phyloP scores from a whole-genome alignment of 2,113 vertebrate species.

The Megaceryle torquata region DNA sequence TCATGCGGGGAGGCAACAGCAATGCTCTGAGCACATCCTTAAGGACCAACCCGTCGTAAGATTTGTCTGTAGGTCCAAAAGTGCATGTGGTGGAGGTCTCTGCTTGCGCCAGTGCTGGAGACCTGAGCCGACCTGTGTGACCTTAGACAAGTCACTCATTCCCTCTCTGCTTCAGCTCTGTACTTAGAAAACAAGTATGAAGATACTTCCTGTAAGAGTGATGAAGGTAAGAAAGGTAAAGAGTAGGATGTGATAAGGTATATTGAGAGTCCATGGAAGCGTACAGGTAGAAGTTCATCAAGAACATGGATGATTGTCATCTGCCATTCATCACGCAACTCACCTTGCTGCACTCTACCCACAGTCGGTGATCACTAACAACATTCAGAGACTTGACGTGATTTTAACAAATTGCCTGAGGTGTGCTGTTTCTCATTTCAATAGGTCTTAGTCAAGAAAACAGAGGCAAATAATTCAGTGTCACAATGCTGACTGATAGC shows the following conservation, averaged over 20 bases:
- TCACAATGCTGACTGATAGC: conserved; percentile 4
- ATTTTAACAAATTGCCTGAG: conserved; percentile 22
- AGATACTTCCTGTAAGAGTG: background rate
- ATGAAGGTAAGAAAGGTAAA: background rate
- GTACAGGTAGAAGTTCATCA: background rate
- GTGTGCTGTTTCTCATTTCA: conserved; percentile 29
- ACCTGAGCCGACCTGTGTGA: background rate
- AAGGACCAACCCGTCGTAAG: background rate
- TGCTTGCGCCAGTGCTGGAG: background rate
- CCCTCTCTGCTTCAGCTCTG: background rate
- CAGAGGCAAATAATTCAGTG: conserved; percentile 19
- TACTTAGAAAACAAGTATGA: background rate
- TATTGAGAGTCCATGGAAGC: background rate
- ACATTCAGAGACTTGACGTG: background rate
- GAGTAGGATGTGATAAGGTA: background rate
- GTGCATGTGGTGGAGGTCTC: background rate
- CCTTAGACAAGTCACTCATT: background rate
- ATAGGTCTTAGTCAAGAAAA: background rate
- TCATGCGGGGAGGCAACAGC: background rate
- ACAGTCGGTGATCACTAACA: background rate
- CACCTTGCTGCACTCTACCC: background rate
- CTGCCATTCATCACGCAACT: background rate
- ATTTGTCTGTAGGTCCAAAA: background rate
- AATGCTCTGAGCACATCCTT: background rate
- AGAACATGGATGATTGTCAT: background rate